Base-by-base conservation (phyloP, 1,140 invertebrate genomes). In the Aphaenogaster floridana region DNA sequence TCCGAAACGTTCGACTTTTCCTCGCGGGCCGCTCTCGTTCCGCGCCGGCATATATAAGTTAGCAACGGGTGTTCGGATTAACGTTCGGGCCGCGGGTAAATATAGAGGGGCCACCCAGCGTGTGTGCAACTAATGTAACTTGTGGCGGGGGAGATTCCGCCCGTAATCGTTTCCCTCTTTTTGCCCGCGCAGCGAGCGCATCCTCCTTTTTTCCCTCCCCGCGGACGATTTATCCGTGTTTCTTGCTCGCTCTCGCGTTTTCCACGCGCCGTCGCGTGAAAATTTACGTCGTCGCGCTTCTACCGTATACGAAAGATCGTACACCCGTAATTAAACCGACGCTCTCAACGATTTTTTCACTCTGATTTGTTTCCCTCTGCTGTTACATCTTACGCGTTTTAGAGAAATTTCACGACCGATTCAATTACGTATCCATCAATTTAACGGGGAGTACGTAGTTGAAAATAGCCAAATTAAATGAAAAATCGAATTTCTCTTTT, bases 31-130 rank as follows among this genome's bases (percentile, higher is more conserved):
- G 71, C 54, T 21, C 78, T 61, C 64, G 39, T 83, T 57, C 8
- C n/a, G 48, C 17, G 77, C 3, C 54, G 39, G 11, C 34, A 74
- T 50, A 79, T 83, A 54, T 52, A 88, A 86, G 81, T 84, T 91
- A 76, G 89, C 83, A 84, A 91, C 90, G 90, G 89, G 91, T 91
- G 92, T 92, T 94, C 90, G 93, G 94, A 94, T 94, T 93, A 93
- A 92, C 92, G 91, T 91, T 93, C 89, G 79, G 88, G 84, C 89
- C 88, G 86, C 83, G 92, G 89, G 93, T 94, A 94, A 94, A 94
- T 94, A 94, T 94, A 94, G 94, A 87, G 91, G 52, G 93, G 87
- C 93, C 94, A 94, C 93, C 93, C 93, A 94, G 76, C 88, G 87
- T 68, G 39, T 68, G 64, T 86, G 94, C 90, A 92, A 93, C 93